phyloP scores from a whole-genome alignment of 2,888 invertebrate species.

The Allygus modestus region DNA sequence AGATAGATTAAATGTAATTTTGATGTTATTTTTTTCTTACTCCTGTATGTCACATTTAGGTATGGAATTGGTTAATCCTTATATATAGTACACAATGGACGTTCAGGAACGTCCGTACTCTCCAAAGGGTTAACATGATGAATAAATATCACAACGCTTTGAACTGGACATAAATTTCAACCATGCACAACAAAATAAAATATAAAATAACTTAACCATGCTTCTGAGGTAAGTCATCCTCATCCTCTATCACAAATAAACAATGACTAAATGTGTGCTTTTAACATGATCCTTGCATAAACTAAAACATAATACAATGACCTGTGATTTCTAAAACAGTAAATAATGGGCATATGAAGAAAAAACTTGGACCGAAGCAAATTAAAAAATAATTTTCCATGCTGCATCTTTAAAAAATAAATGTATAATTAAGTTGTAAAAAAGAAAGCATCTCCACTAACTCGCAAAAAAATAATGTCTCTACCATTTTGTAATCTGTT shows the following conservation, averaged over 20 bases:
- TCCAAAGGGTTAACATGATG: no score
- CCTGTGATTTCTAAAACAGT: constrained; percentile 42
- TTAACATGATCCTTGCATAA: constrained; percentile 45
- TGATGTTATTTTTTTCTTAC: no score
- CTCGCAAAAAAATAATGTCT: no score
- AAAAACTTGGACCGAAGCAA: constrained; percentile 47
- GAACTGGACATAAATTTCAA: not conserved
- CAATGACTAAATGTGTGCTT: constrained; percentile 16
- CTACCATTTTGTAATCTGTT: no score
- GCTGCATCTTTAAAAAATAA: constrained; percentile 43
- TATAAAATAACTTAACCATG: constrained; percentile 1
- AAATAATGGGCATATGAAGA: constrained; percentile 57
- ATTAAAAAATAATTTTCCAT: constrained; percentile 60
- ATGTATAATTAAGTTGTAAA: no score
- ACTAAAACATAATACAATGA: constrained; percentile 60
- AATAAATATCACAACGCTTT: not conserved
- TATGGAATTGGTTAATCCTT: no score
- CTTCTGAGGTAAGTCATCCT: not conserved
- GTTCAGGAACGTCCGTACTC: no score
- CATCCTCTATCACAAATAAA: constrained; percentile 18
- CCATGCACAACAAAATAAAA: constrained; percentile 4
- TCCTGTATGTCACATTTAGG: no score
- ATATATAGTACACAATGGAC: no score
- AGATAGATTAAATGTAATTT: no score
- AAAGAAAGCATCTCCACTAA: no score